Base-by-base conservation (phyloP, 2,113 vertebrate genomes). In the Stigmatopora nigra region DNA sequence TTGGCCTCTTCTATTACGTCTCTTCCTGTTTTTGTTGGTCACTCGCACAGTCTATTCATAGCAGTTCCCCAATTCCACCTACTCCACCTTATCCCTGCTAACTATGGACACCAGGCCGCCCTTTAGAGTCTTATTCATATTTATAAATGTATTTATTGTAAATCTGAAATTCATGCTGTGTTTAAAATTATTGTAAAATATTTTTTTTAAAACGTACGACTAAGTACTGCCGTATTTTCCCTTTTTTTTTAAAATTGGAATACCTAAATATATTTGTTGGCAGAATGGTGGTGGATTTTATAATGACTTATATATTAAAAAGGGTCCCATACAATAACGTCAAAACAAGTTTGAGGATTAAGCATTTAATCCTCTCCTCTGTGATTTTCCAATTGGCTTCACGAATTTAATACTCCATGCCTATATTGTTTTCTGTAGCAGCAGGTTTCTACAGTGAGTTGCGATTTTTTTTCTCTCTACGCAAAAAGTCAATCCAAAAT, bases 1-100 rank as follows among this genome's bases (percentile, higher is more conserved):
- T 62, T 64, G 36, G 58, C 47, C 63, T 67, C 61, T 46, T 46
- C 45, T 68, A 56, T 64, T 38, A 56, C 4, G 51, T 70, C 64
- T 70, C 61, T 65, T 79, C 72, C 73, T 69, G 71, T 78, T 77
- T 72, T 69, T 76, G 31, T 67, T 64, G 56, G 45, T 55, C 56
- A 31, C 25, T 31, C 25, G 25, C 25, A 2, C 25, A 57, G 63
- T 63, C 75, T 81, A 70, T 73, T 77, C 64, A 70, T 81, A 67
- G 65, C 25, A 56, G 22, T 14, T 58, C 66, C 63, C 60, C 59
- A 14, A 41, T 13, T 56, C 22, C 14, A n/a, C 15, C 55, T 60
- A 36, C 57, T 69, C 58, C 35, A 31, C 2, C 25, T 31, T 31
- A 31, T 31, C 25, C 25, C 25, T 2, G 25, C 25, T 31, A 31